These are phyloP conservation scores for Leptinotarsa undecemlineata DNA, from an alignment of 1,140 invertebrate genomes.

Conservation along the genomic window DNA sequence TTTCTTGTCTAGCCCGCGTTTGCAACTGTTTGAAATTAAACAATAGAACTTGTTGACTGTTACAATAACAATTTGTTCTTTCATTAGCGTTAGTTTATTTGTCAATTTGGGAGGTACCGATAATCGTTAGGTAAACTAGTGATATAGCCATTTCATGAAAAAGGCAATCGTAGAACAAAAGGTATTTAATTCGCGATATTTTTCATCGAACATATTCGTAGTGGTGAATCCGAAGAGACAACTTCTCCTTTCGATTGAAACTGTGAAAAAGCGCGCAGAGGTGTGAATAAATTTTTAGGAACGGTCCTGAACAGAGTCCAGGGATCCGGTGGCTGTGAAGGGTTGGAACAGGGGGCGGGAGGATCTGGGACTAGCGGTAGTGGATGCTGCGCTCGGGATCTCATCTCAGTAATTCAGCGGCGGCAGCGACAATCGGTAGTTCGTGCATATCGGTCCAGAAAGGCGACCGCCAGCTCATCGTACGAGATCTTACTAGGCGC, in stretches of 20 bases:
- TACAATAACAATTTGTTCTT: constrained; percentile 5
- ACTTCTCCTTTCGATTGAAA: not conserved
- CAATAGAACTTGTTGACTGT: constrained; percentile 8
- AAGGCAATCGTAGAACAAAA: constrained; percentile 4
- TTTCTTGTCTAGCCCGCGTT: no score
- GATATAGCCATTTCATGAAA: not conserved
- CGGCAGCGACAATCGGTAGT: constrained; percentile 23
- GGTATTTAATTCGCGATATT: constrained; percentile 1
- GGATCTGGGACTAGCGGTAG: constrained; percentile 21
- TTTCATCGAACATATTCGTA: not conserved
- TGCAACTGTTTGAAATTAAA: not conserved
- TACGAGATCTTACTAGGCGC: constrained; percentile 9
- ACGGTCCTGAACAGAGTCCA: constrained; percentile 13
- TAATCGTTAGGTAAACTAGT: constrained; percentile 14
- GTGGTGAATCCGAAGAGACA: not conserved
- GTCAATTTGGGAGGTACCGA: not conserved
- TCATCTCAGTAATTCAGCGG: constrained; percentile 28
- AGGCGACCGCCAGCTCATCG: constrained; percentile 23
- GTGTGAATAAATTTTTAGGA: constrained; percentile 3
- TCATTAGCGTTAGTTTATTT: not conserved
- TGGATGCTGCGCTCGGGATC: constrained; percentile 31
- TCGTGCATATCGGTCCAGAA: constrained; percentile 16
- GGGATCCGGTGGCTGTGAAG: constrained; percentile 19
- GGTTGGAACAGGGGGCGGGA: constrained; percentile 26
- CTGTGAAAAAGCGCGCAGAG: not conserved